A percentile compares a stretch with the other conserved stretches of the same genome.
These are phyloP conservation scores for Pegoplata infirma DNA, from an alignment of 2,888 invertebrate species.

Conservation along the genomic window DNA sequence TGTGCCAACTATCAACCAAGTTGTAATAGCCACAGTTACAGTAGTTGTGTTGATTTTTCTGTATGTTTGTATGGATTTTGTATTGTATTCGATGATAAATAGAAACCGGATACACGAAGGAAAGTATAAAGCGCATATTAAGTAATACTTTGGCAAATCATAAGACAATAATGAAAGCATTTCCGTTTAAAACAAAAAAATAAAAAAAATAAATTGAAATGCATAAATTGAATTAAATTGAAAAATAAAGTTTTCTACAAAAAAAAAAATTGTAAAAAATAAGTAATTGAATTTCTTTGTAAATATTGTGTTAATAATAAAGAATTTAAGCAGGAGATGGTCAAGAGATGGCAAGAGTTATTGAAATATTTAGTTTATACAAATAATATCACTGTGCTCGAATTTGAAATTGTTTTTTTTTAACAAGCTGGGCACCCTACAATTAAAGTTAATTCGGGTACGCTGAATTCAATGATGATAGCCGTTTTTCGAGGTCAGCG, in stretches of 20 bases:
- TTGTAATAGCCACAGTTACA: neutral
- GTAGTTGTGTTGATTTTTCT: neutral
- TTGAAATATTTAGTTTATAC: no score
- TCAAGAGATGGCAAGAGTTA: neutral
- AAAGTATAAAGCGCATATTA: constrained; percentile 62
- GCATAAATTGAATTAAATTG: neutral
- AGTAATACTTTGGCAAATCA: constrained; percentile 60
- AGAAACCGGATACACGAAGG: constrained; percentile 60
- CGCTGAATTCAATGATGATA: no score
- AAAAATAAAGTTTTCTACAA: neutral
- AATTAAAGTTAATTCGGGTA: no score
- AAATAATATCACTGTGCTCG: neutral
- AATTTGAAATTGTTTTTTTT: no score
- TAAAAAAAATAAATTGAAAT: neutral
- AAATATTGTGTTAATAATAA: no score
- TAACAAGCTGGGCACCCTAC: no score
- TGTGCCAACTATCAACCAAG: constrained; percentile 8
- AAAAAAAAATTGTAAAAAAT: neutral
- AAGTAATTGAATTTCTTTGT: neutral
- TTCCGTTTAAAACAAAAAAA: constrained; percentile 44
- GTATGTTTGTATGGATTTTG: neutral
- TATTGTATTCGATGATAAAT: constrained; percentile 55
- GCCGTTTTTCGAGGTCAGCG: no score
- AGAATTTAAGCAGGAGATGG: no score
- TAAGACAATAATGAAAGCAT: constrained; percentile 60